Conservation (phyloP, 2,797 vertebrate genomes). For the Peromyscus melanophrys region DNA sequence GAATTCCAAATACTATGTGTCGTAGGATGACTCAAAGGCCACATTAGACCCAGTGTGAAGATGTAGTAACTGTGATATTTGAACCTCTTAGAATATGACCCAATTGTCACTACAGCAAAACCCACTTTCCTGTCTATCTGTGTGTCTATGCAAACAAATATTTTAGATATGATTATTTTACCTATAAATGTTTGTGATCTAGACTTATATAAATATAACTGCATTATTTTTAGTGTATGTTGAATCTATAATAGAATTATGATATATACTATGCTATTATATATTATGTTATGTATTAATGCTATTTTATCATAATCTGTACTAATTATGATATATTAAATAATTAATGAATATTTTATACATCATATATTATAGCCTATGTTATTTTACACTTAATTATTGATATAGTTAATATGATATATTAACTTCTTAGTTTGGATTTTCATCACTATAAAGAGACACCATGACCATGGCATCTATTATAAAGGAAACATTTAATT, state of each 20-base stretch:
- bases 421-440: neutral
- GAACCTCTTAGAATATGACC: neutral
- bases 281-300: slow-evolving; percentile 17
- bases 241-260: neutral
- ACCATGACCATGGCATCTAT: too few species aligned
- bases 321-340: neutral
- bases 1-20: neutral
- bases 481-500: too few species aligned
- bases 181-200: neutral
- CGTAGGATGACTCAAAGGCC: neutral
- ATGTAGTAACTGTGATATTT: neutral
- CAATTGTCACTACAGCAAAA: neutral
- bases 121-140: neutral
- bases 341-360: neutral
- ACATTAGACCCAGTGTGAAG: neutral
- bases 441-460: too few species aligned
- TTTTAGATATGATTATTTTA: neutral
- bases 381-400: neutral
- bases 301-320: neutral
- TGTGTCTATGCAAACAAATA: neutral
- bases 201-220: neutral
- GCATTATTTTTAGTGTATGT: neutral
- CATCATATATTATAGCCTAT: neutral
- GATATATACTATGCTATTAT: neutral
- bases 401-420: neutral